Conservation (phyloP, 1,140 invertebrate species). For the Drosophila cardini region DNA sequence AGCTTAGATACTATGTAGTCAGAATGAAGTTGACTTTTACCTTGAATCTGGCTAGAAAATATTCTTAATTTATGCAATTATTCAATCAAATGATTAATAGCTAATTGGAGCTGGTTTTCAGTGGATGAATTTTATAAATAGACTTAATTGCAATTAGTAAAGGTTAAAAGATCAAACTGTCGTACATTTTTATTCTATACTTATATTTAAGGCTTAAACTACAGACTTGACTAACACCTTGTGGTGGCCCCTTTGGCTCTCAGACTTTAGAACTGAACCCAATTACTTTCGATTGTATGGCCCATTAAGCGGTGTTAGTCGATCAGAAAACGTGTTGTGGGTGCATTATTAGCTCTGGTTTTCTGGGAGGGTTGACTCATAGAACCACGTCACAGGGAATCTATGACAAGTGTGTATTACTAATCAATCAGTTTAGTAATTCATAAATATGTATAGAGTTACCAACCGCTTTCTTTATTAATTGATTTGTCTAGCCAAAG, state of each 20-base stretch:
- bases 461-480: too few relatives aligned
- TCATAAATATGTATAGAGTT: too few relatives aligned
- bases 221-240: background rate
- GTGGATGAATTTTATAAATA: slow-evolving; percentile 10
- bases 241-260: background rate
- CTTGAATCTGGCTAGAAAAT: slow-evolving; percentile 16
- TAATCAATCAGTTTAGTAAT: background rate
- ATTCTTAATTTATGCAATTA: slow-evolving; percentile 42
- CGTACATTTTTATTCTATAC: background rate
- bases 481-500: too few relatives aligned
- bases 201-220: background rate
- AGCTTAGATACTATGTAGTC: background rate
- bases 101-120: slow-evolving; percentile 33
- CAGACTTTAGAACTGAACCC: background rate
- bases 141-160: slow-evolving; percentile 11
- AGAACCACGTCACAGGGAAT: background rate
- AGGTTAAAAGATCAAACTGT: slow-evolving; percentile 21
- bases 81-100: slow-evolving; percentile 50
- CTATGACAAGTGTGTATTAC: background rate
- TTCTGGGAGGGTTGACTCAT: slow-evolving; percentile 16
- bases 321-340: slow-evolving; percentile 31
- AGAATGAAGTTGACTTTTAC: slow-evolving; percentile 8
- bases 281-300: slow-evolving; percentile 18
- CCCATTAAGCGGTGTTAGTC: slow-evolving; percentile 14
- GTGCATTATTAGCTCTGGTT: slow-evolving; percentile 30